Evolutionary conservation across 2,888 invertebrate genomes (phyloP), one percentile per base, ranked within the genome.

Genomic region (Gymnoscelis rufifasciata): DNA sequence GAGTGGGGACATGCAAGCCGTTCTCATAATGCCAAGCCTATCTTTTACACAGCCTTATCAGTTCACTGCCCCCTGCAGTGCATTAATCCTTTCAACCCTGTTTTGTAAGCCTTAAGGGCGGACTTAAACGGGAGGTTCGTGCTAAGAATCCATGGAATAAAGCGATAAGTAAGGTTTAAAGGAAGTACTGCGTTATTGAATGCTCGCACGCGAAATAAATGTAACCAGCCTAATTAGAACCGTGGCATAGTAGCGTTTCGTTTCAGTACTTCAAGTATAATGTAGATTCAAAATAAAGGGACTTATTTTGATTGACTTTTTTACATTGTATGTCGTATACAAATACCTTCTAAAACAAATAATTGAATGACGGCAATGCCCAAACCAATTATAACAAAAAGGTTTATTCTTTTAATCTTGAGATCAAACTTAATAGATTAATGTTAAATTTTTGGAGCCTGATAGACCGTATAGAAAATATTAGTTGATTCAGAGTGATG

Each of bases 121-220:
- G 28, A 7, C 39, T 40, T 12, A 14, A 27, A 11, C 12, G 5
- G 13, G 14, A 10, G 30, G 41, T 51, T 43, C 57, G 49, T 52
- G 57, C 38, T 40, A 48, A 51, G 51, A 43, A 35, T 39, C 52
- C 49, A 54, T 56, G 47, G 46, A 55, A 57, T 48, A 43, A 30
- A 51, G 48, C 45, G 56, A 54, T 54, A 54, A 49, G 55, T 47
- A 43, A 51, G 53, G 45, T 51, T 46, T 54, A 51, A 46, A 50
- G 56, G 46, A 52, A 54, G 54, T 47, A 40, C 49, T 37, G 48
- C 47, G 30, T 52, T 57, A 56, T 57, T 56, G 57, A 57, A 56
- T 54, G 42, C 45, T 52, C 37, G 48, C 57, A 58, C 57, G 57
- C 56, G 55, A 56, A 48, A 47, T 54, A 48, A 48, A 48, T 48